Evolutionary conservation across 92 coral and sea anemone species (phyloP), one percentile per base, ranked within the genome.

Genomic region (Zoanthus gigantus): DNA sequence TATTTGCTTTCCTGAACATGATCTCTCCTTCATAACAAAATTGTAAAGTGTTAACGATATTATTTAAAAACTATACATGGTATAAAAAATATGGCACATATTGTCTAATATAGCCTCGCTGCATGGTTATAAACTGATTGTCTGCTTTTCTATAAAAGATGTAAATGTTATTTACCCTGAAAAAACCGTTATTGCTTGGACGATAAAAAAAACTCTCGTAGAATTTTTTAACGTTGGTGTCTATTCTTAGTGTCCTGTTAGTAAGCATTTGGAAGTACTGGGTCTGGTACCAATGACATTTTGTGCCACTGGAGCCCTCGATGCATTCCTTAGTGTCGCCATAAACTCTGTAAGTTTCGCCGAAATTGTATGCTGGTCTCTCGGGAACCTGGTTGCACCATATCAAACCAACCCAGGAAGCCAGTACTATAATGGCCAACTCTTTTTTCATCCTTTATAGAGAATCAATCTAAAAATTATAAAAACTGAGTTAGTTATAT

Each of bases 201-300:
- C 53, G 47, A 18, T 77, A 77, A 66, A 18, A 54, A 9, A 31
- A 77, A 6, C 68, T 54, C 50, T 77, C 82, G 29, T 12, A 31
- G 28, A 77, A 0, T 0, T 54, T 54, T 0, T 77, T 54, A 10
- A 77, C 13, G 68, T 77, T 77, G 18, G 82, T 77, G 48, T 77
- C 82, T 29, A 77, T 77, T 56, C 82, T 44, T 54, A 77, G 68
- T 7, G 18, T 29, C n/a, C 68, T 29, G 47, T 9, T 12, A 31
- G 66, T 29, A 10, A 77, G 67, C 6, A 52, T 63, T 48, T 77
- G 82, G 14, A 29, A 77, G 82, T 77, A 77, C 47, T 77, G 82
- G 2, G 82, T 77, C 47, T 77, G 82, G 13, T 77, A 77, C 82
- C 82, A 77, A 6, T 67, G 82, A 28, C 82, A 77, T 10, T 7